Percentiles rank a stretch among this genome's conserved stretches.
Conservation (phyloP, 2,888 invertebrate genomes). For the Caenorhabditis uteleia region DNA sequence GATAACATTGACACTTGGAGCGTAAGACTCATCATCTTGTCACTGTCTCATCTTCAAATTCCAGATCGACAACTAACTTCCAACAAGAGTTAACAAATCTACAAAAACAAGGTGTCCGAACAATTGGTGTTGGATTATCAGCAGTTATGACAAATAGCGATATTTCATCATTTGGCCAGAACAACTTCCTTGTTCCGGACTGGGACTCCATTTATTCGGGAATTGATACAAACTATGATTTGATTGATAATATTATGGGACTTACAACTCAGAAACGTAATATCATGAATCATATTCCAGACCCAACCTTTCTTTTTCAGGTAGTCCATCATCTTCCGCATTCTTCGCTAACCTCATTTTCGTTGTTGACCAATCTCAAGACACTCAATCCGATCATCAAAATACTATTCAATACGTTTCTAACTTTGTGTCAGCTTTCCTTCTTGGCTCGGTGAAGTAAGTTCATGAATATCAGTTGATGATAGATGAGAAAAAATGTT, state of each 20-base stretch:
- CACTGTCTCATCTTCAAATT: neutral
- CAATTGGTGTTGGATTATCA: conserved; percentile 36
- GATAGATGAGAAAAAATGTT: neutral
- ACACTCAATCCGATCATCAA: conserved; percentile 4
- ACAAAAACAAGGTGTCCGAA: conserved; percentile 29
- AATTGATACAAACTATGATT: conserved; percentile 28
- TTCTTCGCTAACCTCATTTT: conserved; percentile 41
- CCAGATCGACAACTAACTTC: conserved; percentile 20
- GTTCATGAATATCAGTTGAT: neutral
- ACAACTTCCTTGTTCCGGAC: conserved; percentile 23
- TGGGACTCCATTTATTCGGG: conserved; percentile 24
- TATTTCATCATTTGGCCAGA: conserved; percentile 26
- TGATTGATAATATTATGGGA: conserved; percentile 27
- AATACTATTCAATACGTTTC: conserved; percentile 34
- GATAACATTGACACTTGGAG: conserved; percentile 33
- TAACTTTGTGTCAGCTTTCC: conserved; percentile 21
- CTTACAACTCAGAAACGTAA: conserved; percentile 22
- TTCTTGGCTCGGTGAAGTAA: conserved; percentile 23
- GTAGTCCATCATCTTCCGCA: conserved; percentile 14
- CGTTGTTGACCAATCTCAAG: conserved; percentile 36
- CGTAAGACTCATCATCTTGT: conserved; percentile 6
- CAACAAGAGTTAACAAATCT: conserved; percentile 8
- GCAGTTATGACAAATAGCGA: conserved; percentile 12
- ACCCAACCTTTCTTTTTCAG: conserved; percentile 9
- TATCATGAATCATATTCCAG: no score